Evolutionary conservation across 2,113 vertebrate genomes (phyloP), one percentile per base, ranked within the genome.

Genomic region (Corydoras sp.): DNA sequence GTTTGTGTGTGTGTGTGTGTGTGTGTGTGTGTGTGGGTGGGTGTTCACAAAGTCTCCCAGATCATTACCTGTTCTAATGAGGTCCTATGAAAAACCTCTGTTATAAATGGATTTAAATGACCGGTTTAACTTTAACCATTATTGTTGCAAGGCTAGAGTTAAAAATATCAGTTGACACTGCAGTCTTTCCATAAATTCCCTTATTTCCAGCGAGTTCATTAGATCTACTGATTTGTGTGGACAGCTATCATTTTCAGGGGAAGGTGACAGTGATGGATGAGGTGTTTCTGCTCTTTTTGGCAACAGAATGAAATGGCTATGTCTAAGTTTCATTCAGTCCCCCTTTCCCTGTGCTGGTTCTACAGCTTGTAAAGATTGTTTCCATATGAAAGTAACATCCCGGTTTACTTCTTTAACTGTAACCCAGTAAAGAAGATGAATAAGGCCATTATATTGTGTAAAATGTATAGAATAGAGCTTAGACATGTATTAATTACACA

Each of bases 201-300:
- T 72, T 78, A 72, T 76, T 76, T 75, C 62, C 54, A 18, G 58
- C 68, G 69, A 67, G 54, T 75, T 50, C 51, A 11, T 71, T 66
- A 58, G 69, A 76, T 76, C 76, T 66, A 51, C 77, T 76, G 76
- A 77, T 83, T 73, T 76, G 69, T 72, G 69, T 68, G 76, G 78
- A 79, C 68, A 70, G 79, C 75, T 81, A 78, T 81, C 79, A 81
- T 77, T 77, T 83, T 63, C 76, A 74, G 62, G 29, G 32, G 65
- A 77, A 58, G 69, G 72, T 75, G 80, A 73, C 76, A 75, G 61
- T 75, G 77, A 83, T 79, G 66, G 71, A 83, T 80, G 79, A 80
- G 72, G 76, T 81, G 74, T 78, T 79, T 75, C 66, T 66, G 63
- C 76, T 77, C 76, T 77, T 75, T 74, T 71, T 72, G 76, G 76